phyloP scores from a whole-genome alignment of 2,888 invertebrate species.

The Calameuta pallipes region DNA sequence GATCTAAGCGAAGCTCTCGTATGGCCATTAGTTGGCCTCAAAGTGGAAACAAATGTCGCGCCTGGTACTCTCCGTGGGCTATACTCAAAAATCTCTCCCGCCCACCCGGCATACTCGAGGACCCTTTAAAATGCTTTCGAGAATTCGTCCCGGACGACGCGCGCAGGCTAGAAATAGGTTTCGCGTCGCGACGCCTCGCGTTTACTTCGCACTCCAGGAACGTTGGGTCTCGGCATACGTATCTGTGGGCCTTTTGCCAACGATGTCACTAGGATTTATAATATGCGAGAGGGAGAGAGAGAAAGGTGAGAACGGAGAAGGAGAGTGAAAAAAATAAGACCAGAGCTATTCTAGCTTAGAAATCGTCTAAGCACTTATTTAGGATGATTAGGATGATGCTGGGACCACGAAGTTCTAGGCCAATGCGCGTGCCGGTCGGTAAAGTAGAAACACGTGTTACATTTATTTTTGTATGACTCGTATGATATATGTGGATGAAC shows the following conservation, averaged over 20 bases:
- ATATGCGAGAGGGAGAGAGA: too few relatives aligned
- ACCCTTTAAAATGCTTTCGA: not conserved
- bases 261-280: conserved; percentile 49
- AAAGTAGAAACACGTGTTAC: conserved; percentile 19
- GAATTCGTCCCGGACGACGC: not conserved
- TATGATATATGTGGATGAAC: too few relatives aligned
- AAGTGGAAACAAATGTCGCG: too few relatives aligned
- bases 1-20: too few relatives aligned
- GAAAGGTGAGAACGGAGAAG: too few relatives aligned
- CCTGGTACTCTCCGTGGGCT: too few relatives aligned
- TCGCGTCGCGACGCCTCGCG: not conserved
- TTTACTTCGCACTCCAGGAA: not conserved
- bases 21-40: too few relatives aligned
- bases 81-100: too few relatives aligned
- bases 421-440: conserved; percentile 28
- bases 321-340: not conserved
- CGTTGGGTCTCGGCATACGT: conserved; percentile 21
- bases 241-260: conserved; percentile 51
- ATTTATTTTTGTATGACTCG: too few relatives aligned
- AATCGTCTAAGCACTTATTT: conserved; percentile 32
- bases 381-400: conserved; percentile 7
- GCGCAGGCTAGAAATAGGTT: not conserved
- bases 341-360: conserved; percentile 31
- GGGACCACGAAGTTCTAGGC: conserved; percentile 31
- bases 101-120: too few relatives aligned